A percentile compares a stretch with the other conserved stretches of the same genome.
Evolutionary conservation across 2,888 invertebrate genomes (phyloP).

Genomic region (Tanypteryx hageni): DNA sequence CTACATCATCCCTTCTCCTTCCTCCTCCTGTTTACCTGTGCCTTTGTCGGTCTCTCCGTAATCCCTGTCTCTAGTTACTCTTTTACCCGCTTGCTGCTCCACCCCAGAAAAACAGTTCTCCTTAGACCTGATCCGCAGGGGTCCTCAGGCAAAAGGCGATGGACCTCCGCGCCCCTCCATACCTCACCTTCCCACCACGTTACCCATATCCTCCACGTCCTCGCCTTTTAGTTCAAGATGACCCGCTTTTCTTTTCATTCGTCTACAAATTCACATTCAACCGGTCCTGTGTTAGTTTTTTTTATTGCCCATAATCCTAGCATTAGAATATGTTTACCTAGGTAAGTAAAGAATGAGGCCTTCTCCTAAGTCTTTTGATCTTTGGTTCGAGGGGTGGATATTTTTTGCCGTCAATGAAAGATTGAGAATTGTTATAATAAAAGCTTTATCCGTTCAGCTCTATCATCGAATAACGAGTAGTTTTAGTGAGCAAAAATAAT

Average conservation of each 20-base stretch:
- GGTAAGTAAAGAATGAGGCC: neutral
- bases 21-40: constrained; percentile 23
- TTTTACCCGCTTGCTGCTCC: neutral
- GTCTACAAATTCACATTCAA: neutral
- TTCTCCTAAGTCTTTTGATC: neutral
- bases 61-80: constrained; percentile 60
- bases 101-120: constrained; percentile 28
- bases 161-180: neutral
- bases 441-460: too few species aligned
- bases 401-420: neutral
- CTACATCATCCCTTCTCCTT: neutral
- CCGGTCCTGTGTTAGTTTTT: neutral
- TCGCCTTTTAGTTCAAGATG: constrained; percentile 27
- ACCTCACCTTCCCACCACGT: neutral
- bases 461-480: too few species aligned
- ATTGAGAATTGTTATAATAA: neutral
- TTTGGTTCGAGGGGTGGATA: neutral
- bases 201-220: neutral
- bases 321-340: neutral
- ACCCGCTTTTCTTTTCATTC: neutral
- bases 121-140: constrained; percentile 42
- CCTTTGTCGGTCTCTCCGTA: constrained; percentile 51
- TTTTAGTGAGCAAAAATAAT: too few species aligned
- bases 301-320: neutral
- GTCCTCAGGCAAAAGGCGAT: constrained; percentile 17